Evolutionary conservation across 1,140 invertebrate species (phyloP).

Genomic region (Caenorhabditis inopinata): DNA sequence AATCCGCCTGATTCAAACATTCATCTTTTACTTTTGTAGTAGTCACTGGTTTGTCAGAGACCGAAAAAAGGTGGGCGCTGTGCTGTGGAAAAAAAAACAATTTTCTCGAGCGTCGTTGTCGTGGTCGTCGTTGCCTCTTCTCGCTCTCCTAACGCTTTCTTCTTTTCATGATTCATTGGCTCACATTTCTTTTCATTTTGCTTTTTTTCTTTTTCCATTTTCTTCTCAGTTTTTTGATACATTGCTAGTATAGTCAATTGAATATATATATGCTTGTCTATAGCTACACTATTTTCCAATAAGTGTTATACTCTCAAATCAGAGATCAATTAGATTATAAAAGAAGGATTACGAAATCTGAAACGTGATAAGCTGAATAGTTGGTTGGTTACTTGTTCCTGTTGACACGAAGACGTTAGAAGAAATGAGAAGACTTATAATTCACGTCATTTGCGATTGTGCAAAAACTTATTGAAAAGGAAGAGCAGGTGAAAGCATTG

Average conservation of each 20-base stretch:
- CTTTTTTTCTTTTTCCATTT: not conserved
- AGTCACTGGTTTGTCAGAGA: not conserved
- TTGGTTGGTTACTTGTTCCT: not conserved
- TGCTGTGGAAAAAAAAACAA: slow-evolving; percentile 2
- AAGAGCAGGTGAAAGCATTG: not conserved
- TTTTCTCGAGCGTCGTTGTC: not conserved
- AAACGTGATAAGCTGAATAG: not conserved
- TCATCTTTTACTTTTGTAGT: not conserved
- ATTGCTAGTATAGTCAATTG: not conserved
- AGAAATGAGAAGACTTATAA: too few species aligned
- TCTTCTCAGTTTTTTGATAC: not conserved
- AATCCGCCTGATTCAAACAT: slow-evolving; percentile 24
- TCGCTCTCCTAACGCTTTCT: not conserved
- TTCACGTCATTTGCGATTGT: not conserved
- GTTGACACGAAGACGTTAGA: too few species aligned
- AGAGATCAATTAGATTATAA: not conserved
- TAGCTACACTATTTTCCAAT: too few species aligned
- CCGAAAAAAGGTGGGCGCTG: slow-evolving; percentile 18
- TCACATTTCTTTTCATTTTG: not conserved
- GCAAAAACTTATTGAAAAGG: not conserved
- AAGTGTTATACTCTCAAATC: not conserved
- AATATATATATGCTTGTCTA: not conserved
- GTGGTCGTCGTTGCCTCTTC: not conserved
- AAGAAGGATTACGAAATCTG: not conserved
- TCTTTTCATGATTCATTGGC: slow-evolving; percentile 23